Base-by-base conservation (phyloP, 2,888 invertebrate species). In the Apodemia hepburni region DNA sequence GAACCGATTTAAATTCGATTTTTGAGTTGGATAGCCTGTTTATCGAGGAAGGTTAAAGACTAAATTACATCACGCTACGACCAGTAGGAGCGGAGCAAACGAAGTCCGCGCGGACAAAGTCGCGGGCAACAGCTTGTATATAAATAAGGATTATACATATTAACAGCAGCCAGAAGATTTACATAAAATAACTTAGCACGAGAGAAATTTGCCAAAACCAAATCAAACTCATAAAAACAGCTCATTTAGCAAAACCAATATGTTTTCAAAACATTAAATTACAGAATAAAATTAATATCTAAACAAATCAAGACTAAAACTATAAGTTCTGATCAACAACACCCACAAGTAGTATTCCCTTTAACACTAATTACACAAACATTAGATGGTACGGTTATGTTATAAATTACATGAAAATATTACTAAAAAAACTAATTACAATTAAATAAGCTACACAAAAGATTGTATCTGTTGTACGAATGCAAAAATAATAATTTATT, bases 401-500 rank as follows among this genome's bases (percentile, higher is more conserved):
- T 57, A 57, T 57, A 29, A 27, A 57, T 57, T 29, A 57, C 57
- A 29, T 57, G 27, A 8, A 29, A 57, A 29, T 22, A n/a, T 29
- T 27, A n/a, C 15, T 57, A n/a, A 57, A 54, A 27, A 27, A 57
- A 54, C 27, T 47, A 47, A 54, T 54, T 54, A 54, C 7, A 57
- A n/a, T 29, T 29, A 29, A 57, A 57, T 47, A 57, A 57, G 57
- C 57, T 57, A 57, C 57, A 57, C 29, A 57, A 47, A 54, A 57
- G 29, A 57, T 57, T 57, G 29, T 57, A 57, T 45, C 42, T 54
- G 58, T 33, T 57, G 57, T 51, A 29, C 12, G 38, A 58, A 59
- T 59, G 59, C 38, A 59, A 78, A 71, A 74, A 73, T 76, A 81
- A 83, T 82, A 83, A 84, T 82, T 82, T 79, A 84, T 75, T 79